phyloP scores from a whole-genome alignment of 2,113 vertebrate species.

The Trogon surrucura region DNA sequence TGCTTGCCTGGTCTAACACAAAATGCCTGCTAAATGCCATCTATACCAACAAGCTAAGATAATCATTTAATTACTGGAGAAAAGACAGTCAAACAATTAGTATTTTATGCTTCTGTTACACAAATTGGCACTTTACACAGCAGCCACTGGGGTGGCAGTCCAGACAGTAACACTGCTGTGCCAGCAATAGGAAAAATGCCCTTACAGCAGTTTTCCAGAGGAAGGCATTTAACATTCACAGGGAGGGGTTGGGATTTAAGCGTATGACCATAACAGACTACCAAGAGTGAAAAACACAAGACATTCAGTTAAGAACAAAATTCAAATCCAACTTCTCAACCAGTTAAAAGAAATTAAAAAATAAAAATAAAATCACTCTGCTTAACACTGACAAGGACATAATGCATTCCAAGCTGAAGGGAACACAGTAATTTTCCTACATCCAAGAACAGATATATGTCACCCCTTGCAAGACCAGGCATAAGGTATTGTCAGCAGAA shows the following conservation, averaged over 20 bases:
- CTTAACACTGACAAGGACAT: neutral
- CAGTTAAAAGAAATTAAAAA: neutral
- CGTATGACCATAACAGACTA: neutral
- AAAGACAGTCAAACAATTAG: neutral
- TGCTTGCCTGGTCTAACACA: neutral
- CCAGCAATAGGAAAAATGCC: conserved; percentile 47
- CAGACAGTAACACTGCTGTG: conserved; percentile 12
- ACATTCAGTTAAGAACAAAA: neutral
- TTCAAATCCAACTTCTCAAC: neutral
- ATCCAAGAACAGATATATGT: neutral
- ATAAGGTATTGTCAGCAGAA: neutral
- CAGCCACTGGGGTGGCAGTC: neutral
- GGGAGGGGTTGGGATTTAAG: conserved; percentile 34
- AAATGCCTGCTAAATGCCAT: neutral
- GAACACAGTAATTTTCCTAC: neutral
- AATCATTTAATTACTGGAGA: conserved; percentile 1
- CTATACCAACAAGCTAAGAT: neutral
- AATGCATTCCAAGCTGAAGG: neutral
- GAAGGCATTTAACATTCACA: conserved; percentile 32
- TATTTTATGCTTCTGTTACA: conserved; percentile 8
- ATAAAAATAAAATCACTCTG: neutral
- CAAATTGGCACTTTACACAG: neutral
- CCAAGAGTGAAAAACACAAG: conserved; percentile 1
- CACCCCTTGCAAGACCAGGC: neutral
- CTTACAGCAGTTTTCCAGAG: conserved; percentile 54